Evolutionary conservation across 2,888 invertebrate genomes (phyloP), one percentile per base, ranked within the genome.

Genomic region (Geophilus truncorum): DNA sequence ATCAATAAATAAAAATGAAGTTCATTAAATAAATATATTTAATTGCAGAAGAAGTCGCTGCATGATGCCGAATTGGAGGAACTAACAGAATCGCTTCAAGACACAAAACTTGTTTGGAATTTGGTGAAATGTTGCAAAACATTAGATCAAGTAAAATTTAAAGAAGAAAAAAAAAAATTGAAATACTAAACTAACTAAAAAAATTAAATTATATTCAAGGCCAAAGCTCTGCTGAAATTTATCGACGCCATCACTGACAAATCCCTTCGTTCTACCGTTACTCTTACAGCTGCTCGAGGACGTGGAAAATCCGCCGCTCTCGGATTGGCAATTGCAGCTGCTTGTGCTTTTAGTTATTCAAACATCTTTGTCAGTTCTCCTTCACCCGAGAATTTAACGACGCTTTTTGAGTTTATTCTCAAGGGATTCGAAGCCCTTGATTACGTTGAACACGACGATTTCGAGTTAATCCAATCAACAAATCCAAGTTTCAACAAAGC

Each of bases 351-450:
- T 85, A 92, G 93, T 32, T 95, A 94, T 86, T 94, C 96, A 51
- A 97, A 97, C 86, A 94, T 98, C 82, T 98, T 97, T 88, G 97
- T 99, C 45, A 98, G 99, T 0, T 96, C 97, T 80, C 99, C 99
- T 0, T 95, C 95, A 86, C 98, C 99, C 0, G 99, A 99, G 88
- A 99, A 99, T 89, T 90, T 99, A 86, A 95, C 94, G 82, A 99
- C 99, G 0, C 90, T 99, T 10, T 99, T 99, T 87, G 96, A 98
- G 87, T 99, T 99, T 87, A 90, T 98, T 2, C 91, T 98, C 80
- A 97, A 97, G 90, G 97, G 97, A 0, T 93, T 98, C 85, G 97
- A 98, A 87, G 94, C 94, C 0, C 89, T 99, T 77, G 92, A 95
- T 81, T 98, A 97, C 32, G 21, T 30, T 88, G 98, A 99, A 86